Evolutionary conservation across 1,140 invertebrate genomes (phyloP), one percentile per base, ranked within the genome.

Genomic region (Tetramorium alpestre): DNA sequence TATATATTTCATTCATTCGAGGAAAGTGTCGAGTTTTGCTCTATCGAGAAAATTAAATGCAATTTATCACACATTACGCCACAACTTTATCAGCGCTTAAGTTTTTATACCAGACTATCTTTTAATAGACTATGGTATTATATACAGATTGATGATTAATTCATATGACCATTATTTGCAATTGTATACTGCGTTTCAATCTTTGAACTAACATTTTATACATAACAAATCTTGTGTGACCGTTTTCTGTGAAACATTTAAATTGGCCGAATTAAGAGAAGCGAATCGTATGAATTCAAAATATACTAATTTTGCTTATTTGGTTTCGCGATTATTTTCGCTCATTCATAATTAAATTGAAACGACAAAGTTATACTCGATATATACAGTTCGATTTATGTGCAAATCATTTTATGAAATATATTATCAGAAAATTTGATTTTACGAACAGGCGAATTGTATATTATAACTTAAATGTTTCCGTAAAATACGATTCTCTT

Each of bases 51-150:
- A 64, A n/a, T 49, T 41, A 25, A 80, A 90, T 62, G 22, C 22
- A 22, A 22, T 67, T 76, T 44, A 70, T 62, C 85, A 87, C 47
- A 64, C 77, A 72, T 87, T 84, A 88, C 73, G 76, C 49, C 56
- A 62, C 44, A 82, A 89, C 56, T 91, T 82, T 88, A 72, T 51
- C 75, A 81, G 78, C 58, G 77, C 62, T 89, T 91, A 87, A 49
- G 88, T 91, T 91, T 91, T 89, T 92, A 77, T 86, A 90, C 25
- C 65, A 60, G 62, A 90, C 22, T 90, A 88, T 89, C 75, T 88
- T 90, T 90, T 90, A 87, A 89, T 75, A 64, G 84, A 91, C 38
- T 88, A 92, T 88, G 69, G 82, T 91, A 91, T 91, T 91, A 86
- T 22, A 92, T 38, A 80, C 38, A 73, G 22, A 86, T 86, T 65